Base-by-base conservation (phyloP, 2,797 vertebrate species). In the Chloroceryle inda region DNA sequence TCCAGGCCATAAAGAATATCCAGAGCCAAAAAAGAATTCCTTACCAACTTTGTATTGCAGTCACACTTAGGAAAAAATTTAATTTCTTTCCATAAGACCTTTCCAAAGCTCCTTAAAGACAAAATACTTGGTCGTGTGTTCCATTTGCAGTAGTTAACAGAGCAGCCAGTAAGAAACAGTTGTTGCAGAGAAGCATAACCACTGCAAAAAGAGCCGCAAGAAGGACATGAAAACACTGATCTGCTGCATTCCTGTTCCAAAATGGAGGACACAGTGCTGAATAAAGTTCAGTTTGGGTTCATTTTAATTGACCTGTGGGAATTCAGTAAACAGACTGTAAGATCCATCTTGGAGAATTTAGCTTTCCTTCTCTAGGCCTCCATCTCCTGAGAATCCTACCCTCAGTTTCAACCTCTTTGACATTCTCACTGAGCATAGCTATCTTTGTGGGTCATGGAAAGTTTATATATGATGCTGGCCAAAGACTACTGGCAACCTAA, bases 361-460 rank as follows among this genome's bases (percentile, higher is more conserved):
- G 29, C 42, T 78, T 42, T 95, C 85, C 79, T 94, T 67, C 66
- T 81, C 42, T 21, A 81, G 74, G 77, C 92, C 81, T 95, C 88
- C 74, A 52, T 87, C 95, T 95, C 93, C 52, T 79, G 92, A 92
- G 93, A 87, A 67, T 63, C 63, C 47, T 92, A 55, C 74, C 63
- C 90, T 64, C 63, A 33, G 63, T 93, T 93, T 96, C 86, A 92
- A 92, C 67, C 35, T 81, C 84, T 86, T 73, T 18, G 3, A 52
- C 2, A 1, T 9, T 79, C 38, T 79, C 67, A 47, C 58, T n/a
- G 67, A 87, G 59, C 74, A 61, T 69, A 85, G 77, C 71, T 79
- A 44, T 49, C 86, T 91, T 89, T 67, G 35, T 69, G 93, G 90
- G 90, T 96, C 96, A 96, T 42, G 80, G 93, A 97, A 97, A 97